phyloP scores from a whole-genome alignment of 2,797 vertebrate genomes.

The Galago senegalensis region DNA sequence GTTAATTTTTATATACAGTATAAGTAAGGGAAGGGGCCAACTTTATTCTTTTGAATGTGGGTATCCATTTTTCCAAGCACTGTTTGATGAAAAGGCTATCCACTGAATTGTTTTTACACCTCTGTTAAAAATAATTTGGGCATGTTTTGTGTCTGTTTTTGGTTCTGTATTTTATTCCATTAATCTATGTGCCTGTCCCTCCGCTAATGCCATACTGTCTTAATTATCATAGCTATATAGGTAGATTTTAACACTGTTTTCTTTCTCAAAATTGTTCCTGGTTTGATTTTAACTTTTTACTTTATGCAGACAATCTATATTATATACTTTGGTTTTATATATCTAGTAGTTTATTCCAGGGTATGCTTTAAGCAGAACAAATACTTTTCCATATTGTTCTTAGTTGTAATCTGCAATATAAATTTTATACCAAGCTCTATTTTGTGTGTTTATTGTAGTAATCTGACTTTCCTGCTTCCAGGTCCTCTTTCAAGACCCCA shows the following conservation, averaged over 20 bases:
- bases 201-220: neutral
- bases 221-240: neutral
- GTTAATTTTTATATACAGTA: neutral
- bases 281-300: slow-evolving; percentile 5
- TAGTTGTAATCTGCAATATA: slow-evolving; percentile 51
- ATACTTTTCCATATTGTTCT: slow-evolving; percentile 5
- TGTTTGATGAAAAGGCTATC: slow-evolving; percentile 1
- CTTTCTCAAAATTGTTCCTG: slow-evolving; percentile 3
- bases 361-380: slow-evolving; percentile 30
- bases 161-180: slow-evolving; percentile 28
- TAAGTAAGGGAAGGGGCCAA: neutral
- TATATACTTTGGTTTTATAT: slow-evolving; percentile 36
- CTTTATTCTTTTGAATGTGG: neutral
- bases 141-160: slow-evolving; percentile 39
- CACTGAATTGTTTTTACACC: neutral
- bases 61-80: neutral
- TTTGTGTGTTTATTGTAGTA: slow-evolving; percentile 22
- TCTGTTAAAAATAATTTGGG: slow-evolving; percentile 36
- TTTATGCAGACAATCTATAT: slow-evolving; percentile 42
- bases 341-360: slow-evolving; percentile 13
- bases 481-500: neutral
- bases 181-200: neutral
- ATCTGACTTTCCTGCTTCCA: neutral
- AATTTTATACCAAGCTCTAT: slow-evolving; percentile 16
- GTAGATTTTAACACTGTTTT: neutral